Conservation (phyloP, 1,140 invertebrate genomes). For the Hypothenemus hampei region DNA sequence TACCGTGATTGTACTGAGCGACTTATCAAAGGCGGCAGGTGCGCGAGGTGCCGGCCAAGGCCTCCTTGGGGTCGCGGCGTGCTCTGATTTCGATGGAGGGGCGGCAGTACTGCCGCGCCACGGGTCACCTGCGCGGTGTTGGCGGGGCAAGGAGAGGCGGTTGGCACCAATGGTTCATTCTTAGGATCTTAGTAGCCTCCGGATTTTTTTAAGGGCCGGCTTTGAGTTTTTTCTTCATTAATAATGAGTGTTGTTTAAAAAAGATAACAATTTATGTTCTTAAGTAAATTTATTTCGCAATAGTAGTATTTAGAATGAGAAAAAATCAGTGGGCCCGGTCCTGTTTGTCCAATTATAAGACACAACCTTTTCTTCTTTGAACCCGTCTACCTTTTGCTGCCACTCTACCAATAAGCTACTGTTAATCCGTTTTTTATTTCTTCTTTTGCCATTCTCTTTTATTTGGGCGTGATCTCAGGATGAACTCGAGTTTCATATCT, state of each 20-base stretch:
- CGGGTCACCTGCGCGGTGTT: conserved; percentile 19
- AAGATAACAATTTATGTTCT: no score
- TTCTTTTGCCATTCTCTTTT: conserved; percentile 21
- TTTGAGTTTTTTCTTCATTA: no score
- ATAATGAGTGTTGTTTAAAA: no score
- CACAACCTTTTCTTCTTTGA: conserved; percentile 23
- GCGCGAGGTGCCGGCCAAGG: conserved; percentile 26
- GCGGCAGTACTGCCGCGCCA: conserved; percentile 17
- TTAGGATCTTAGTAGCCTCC: conserved; percentile 2
- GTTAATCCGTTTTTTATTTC: conserved; percentile 13
- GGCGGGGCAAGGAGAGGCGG: no score
- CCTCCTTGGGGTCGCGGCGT: conserved; percentile 19
- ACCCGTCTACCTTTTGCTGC: conserved; percentile 13
- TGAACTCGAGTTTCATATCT: no score
- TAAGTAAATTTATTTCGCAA: no score
- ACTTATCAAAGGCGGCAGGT: conserved; percentile 28
- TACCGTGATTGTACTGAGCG: conserved; percentile 24
- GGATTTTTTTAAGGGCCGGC: neutral
- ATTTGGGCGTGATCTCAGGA: no score
- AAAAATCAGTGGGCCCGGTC: neutral
- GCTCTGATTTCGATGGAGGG: conserved; percentile 25
- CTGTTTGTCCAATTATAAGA: conserved; percentile 12
- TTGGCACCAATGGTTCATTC: conserved; percentile 23
- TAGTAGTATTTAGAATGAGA: no score
- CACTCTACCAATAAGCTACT: conserved; percentile 20